phyloP scores from a whole-genome alignment of 92 coral and sea anemone species.

The Montipora capitata region DNA sequence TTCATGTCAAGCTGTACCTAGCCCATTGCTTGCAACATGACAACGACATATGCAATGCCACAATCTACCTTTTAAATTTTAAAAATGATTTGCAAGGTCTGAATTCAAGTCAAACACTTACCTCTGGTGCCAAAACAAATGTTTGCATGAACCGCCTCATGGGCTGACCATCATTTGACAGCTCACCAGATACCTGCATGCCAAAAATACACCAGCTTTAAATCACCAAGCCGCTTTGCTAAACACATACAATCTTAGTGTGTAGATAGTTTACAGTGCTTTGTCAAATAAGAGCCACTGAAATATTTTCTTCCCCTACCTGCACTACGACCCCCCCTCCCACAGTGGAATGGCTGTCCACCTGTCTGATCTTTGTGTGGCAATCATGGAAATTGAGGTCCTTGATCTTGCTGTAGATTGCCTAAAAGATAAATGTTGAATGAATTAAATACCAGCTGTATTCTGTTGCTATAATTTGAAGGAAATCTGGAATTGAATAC shows the following conservation, averaged over 20 bases:
- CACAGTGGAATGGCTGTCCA: conserved; percentile 97
- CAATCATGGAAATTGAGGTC: conserved; percentile 95
- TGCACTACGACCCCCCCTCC: conserved; percentile 96
- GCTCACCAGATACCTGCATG: conserved; percentile 93
- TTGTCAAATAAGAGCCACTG: no score
- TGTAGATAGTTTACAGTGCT: background rate
- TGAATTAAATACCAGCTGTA: no score
- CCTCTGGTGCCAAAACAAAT: conserved; percentile 98
- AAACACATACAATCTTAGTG: background rate
- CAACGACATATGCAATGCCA: no score
- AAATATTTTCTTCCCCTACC: conserved; percentile 37
- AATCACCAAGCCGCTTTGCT: no score
- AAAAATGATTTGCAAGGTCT: background rate
- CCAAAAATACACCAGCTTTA: background rate
- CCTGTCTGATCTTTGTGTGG: conserved; percentile 97
- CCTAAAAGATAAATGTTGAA: conserved; percentile 51
- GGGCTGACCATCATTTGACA: conserved; percentile 96
- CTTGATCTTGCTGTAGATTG: conserved; percentile 89
- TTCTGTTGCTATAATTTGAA: no score
- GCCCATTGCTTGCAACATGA: no score
- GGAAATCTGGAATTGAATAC: no score
- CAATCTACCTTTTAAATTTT: background rate
- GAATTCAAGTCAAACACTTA: conserved; percentile 3
- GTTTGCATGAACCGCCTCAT: conserved; percentile 98
- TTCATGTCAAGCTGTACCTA: no score